Conservation (phyloP, 2,113 vertebrate species). For the Ivindomyrus marchei region DNA sequence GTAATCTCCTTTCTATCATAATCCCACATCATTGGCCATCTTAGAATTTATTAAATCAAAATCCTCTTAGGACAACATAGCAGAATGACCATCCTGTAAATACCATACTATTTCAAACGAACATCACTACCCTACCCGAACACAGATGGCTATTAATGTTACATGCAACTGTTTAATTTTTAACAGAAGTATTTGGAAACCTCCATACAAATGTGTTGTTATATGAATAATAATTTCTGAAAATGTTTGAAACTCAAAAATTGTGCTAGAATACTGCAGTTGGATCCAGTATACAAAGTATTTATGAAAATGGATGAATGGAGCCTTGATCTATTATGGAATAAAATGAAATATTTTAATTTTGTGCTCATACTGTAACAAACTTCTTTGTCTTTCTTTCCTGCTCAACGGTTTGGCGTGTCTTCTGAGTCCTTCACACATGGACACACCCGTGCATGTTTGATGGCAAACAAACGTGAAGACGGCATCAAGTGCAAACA, state of each 20-base stretch:
- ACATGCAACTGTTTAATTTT: neutral
- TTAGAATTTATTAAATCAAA: neutral
- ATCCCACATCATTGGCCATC: neutral
- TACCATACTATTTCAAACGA: neutral
- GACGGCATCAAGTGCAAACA: neutral
- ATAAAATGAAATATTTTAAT: neutral
- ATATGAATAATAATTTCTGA: neutral
- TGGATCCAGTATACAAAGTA: neutral
- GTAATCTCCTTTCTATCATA: neutral
- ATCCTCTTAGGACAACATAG: neutral
- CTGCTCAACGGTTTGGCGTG: neutral
- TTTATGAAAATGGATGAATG: neutral
- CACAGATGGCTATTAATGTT: neutral
- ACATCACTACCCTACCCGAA: neutral
- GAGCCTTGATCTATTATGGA: neutral
- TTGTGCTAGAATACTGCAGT: neutral
- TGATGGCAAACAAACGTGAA: constrained; percentile 5
- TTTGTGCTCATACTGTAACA: neutral
- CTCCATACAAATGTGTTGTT: neutral
- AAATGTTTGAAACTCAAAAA: neutral
- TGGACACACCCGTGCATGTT: constrained; percentile 5
- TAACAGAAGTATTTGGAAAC: neutral
- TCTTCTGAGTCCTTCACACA: constrained; percentile 13
- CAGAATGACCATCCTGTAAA: neutral
- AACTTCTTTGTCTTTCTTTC: neutral